Evolutionary conservation across 2,888 invertebrate genomes (phyloP).

Genomic region (Drosophila hamatofila): DNA sequence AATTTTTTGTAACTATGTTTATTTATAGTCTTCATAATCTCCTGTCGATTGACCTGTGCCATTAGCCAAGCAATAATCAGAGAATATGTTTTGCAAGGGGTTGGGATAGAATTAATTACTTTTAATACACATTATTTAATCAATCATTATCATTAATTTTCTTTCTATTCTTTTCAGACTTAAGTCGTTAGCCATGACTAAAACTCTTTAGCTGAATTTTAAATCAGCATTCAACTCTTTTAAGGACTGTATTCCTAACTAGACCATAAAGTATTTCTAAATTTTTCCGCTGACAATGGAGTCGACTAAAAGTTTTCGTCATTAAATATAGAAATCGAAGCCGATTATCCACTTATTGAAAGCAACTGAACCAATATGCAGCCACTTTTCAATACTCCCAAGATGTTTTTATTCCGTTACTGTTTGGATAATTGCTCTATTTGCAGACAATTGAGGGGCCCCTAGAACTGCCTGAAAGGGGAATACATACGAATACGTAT

Average conservation of each 20-base stretch:
- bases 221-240: background rate
- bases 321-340: background rate
- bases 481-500: constrained; percentile 1
- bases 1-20: too few species aligned
- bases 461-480: constrained; percentile 8
- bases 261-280: background rate
- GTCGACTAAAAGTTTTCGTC: background rate
- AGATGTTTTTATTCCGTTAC: background rate
- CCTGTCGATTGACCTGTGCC: too few species aligned
- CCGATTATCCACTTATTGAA: background rate
- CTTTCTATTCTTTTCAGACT: too few species aligned
- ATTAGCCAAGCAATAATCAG: too few species aligned
- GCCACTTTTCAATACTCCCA: too few species aligned
- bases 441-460: constrained; percentile 13
- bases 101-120: too few species aligned
- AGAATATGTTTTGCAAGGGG: too few species aligned
- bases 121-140: too few species aligned
- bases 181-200: too few species aligned
- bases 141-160: too few species aligned
- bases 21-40: too few species aligned
- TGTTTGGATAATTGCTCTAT: constrained; percentile 36
- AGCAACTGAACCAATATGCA: constrained; percentile 1
- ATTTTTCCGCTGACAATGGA: background rate
- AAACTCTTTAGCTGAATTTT: too few species aligned
- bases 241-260: background rate